Conservation (phyloP, 2,797 vertebrate genomes). For the Sphenopsis melanotis region DNA sequence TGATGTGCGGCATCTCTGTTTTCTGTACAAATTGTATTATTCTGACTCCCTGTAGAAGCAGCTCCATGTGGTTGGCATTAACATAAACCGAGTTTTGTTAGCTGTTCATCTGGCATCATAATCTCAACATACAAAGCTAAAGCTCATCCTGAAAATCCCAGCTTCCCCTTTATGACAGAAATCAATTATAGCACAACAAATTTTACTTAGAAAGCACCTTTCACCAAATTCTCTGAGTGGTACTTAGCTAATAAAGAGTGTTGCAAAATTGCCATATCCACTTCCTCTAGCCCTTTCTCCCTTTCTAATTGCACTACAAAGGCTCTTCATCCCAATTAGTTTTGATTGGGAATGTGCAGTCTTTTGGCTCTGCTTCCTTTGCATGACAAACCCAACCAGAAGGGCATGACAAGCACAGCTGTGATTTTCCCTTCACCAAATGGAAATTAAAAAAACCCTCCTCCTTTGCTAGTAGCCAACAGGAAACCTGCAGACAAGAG, state of each 20-base stretch:
- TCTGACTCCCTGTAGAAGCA: constrained; percentile 52
- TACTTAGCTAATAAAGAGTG: constrained; percentile 56
- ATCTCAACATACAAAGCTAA: constrained; percentile 56
- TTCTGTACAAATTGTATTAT: constrained; percentile 69
- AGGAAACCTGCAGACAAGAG: constrained; percentile 64
- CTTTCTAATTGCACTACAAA: constrained; percentile 53
- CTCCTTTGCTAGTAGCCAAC: constrained; percentile 39
- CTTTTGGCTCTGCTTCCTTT: constrained; percentile 68
- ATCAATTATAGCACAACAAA: constrained; percentile 68
- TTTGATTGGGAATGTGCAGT: constrained; percentile 68
- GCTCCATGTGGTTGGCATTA: constrained; percentile 66
- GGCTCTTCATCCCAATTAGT: constrained; percentile 66
- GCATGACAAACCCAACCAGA: constrained; percentile 63
- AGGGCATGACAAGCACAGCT: constrained; percentile 61
- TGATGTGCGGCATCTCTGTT: constrained; percentile 64
- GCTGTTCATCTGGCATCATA: constrained; percentile 64
- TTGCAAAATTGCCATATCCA: constrained; percentile 56
- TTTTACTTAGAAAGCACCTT: constrained; percentile 65
- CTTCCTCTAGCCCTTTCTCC: constrained; percentile 50
- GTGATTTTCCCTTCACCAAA: constrained; percentile 63
- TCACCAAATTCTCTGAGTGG: constrained; percentile 56
- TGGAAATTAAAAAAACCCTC: constrained; percentile 40
- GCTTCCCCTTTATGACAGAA: constrained; percentile 64
- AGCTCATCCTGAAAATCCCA: constrained; percentile 55
- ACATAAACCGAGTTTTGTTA: constrained; percentile 67